Evolutionary conservation across 2,113 vertebrate species (phyloP).

Genomic region (Chaetorhynchus papuensis): DNA sequence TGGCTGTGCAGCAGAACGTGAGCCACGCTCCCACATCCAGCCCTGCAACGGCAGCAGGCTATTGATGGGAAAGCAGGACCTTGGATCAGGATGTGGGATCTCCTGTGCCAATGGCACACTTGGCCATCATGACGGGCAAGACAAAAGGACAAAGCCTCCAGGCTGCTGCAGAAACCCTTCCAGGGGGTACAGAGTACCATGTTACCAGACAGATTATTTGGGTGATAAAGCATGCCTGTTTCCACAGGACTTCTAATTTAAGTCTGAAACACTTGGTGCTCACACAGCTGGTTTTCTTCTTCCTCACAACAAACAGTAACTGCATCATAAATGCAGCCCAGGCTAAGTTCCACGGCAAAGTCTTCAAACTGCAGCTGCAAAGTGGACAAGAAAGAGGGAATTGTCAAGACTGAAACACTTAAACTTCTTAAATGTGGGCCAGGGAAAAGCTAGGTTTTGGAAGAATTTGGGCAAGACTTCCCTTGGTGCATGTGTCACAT

Average conservation of each 20-base stretch:
- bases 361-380: slow-evolving; percentile 11
- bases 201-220: not conserved
- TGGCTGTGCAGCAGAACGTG: not conserved
- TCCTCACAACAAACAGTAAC: not conserved
- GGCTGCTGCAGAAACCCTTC: not conserved
- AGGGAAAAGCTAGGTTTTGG: not conserved
- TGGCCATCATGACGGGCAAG: not conserved
- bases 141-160: not conserved
- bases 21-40: not conserved
- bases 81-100: not conserved
- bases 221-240: not conserved
- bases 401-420: not conserved
- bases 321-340: not conserved
- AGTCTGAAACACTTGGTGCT: not conserved
- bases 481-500: not conserved
- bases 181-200: not conserved
- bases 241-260: not conserved
- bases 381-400: not conserved
- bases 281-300: not conserved
- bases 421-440: not conserved
- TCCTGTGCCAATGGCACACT: not conserved
- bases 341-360: not conserved
- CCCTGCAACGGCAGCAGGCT: not conserved
- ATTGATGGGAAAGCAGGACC: not conserved
- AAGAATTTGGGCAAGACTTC: not conserved